Base-by-base conservation (phyloP, 1,140 invertebrate species). In the Sitodiplosis mosellana region DNA sequence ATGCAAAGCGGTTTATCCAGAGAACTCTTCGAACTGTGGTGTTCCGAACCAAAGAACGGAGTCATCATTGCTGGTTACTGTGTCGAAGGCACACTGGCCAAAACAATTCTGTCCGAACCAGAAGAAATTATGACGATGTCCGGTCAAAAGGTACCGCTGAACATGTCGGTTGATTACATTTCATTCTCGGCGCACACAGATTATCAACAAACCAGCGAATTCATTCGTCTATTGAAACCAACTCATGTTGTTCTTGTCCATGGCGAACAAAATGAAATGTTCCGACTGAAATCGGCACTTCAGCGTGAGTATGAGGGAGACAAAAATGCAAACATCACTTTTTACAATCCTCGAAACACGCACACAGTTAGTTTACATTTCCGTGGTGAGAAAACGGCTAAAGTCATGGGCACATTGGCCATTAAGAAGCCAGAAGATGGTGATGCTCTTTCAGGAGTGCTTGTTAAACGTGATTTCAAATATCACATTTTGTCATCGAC, bases 141-240 rank as follows among this genome's bases (percentile, higher is more conserved):
- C 14, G 95, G 96, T 0, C 92, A 97, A 65, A 96, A 94, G 65
- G 67, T 99, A 18, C 89, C 91, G 0, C 67, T 98, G 5, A 95
- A 95, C 66, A 90, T 94, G 84, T 93, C 91, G 1, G 94, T 99
- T 0, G 93, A 97, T 66, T 99, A 99, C 60, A 99, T 99, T 55
- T 97, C 92, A 0, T 99, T 99, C 67, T 98, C 94, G 0, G 96
- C 96, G 1, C 96, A 99, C 60, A 98, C 95, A 0, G 96, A 99
- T 67, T 99, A 97, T 66, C 84, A 95, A 60, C 95, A 99, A 69
- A 99, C 95, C 0, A 92, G 87, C 19, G 93, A 97, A 69, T 99
- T 99, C 59, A 88, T 99, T 50, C 74, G 90, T 27, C 78, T 83
- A 34, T 67, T 99, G 14, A 92, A 90, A 61, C 95, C 96, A 15